Conservation (phyloP, 1,140 invertebrate genomes). For the Penaeus japonicus region DNA sequence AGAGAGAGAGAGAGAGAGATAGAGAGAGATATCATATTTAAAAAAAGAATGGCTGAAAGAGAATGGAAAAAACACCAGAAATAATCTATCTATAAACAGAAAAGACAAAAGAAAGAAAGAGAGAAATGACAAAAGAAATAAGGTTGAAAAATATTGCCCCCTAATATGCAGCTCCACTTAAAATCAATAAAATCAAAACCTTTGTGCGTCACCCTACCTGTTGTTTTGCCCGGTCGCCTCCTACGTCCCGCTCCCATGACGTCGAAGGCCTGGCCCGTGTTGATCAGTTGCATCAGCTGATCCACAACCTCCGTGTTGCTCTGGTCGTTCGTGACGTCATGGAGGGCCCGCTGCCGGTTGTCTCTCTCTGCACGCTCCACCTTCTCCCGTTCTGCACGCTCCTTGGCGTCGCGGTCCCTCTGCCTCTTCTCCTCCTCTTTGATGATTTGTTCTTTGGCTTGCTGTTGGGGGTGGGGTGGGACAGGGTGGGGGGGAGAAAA, state of each 20-base stretch:
- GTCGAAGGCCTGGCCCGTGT: constrained; percentile 57
- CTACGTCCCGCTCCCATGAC: constrained; percentile 63
- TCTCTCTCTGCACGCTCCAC: constrained; percentile 69
- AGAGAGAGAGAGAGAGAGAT: too few species aligned
- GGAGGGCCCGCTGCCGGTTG: constrained; percentile 53
- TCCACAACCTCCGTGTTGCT: constrained; percentile 65
- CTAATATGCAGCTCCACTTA: too few species aligned
- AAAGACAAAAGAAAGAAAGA: too few species aligned
- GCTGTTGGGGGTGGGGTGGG: constrained; percentile 66
- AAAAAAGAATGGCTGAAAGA: too few species aligned
- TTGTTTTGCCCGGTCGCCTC: constrained; percentile 64
- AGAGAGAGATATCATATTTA: too few species aligned
- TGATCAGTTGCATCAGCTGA: constrained; percentile 58
- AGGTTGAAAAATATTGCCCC: too few species aligned
- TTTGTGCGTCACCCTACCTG: constrained; percentile 18
- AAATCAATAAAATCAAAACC: too few species aligned
- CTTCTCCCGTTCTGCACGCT: constrained; percentile 85
- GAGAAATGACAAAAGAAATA: too few species aligned
- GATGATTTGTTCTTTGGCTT: constrained; percentile 85
- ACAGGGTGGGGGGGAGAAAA: neutral
- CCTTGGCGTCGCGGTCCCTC: constrained; percentile 83
- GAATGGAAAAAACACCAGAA: too few species aligned
- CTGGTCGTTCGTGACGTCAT: constrained; percentile 59
- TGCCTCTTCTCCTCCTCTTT: constrained; percentile 84
- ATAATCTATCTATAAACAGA: too few species aligned